Evolutionary conservation across 1,140 invertebrate genomes (phyloP).

Genomic region (Solen grandis): DNA sequence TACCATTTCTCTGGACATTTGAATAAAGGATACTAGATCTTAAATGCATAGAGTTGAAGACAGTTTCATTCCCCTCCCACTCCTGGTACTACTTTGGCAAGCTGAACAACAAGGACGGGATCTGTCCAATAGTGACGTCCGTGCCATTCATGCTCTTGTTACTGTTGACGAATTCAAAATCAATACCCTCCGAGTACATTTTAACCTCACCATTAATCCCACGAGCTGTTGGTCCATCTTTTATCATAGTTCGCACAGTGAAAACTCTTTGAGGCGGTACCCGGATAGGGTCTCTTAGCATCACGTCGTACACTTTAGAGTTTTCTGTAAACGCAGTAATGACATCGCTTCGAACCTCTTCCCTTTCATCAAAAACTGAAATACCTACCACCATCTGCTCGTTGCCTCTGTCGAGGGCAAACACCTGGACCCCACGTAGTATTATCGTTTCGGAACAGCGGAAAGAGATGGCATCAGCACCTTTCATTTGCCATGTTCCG

Average conservation of each 20-base stretch:
- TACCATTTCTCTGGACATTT: too few species aligned
- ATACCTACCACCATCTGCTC: conserved; percentile 7
- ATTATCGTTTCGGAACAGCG: conserved; percentile 14
- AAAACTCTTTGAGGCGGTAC: neutral
- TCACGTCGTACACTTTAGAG: conserved; percentile 14
- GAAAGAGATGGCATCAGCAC: conserved; percentile 37
- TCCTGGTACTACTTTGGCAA: neutral
- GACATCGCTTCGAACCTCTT: neutral
- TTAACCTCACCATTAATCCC: conserved; percentile 14
- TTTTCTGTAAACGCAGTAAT: neutral
- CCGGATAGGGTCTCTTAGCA: neutral
- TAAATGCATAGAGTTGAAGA: too few species aligned
- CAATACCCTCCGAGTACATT: neutral
- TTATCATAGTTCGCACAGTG: conserved; percentile 12
- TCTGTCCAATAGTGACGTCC: conserved; percentile 31
- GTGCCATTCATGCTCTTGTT: conserved; percentile 22
- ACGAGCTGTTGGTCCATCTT: conserved; percentile 8
- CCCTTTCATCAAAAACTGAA: conserved; percentile 15
- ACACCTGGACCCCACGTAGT: conserved; percentile 29
- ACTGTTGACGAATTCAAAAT: conserved; percentile 28
- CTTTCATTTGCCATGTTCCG: conserved; percentile 27
- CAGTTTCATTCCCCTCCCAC: too few species aligned
- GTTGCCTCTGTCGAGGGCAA: neutral
- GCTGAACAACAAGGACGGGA: conserved; percentile 39
- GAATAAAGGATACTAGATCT: too few species aligned